Conservation (phyloP, 2,113 vertebrate species). For the Paraplagusia blochii region DNA sequence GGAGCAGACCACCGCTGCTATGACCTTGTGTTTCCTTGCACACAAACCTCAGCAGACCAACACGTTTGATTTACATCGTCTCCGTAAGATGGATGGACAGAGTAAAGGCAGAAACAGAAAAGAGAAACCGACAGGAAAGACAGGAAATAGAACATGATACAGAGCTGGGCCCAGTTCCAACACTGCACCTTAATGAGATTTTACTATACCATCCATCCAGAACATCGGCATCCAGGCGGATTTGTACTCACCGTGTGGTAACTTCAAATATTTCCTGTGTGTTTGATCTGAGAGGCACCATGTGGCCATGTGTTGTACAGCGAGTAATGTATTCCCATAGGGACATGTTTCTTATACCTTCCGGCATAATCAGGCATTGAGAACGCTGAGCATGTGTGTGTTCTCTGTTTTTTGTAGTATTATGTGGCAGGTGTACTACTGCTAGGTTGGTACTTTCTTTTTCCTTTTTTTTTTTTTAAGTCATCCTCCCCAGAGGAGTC, state of each 20-base stretch:
- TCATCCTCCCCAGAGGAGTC: slow-evolving; percentile 48
- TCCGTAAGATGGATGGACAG: slow-evolving; percentile 25
- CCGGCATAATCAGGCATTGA: slow-evolving; percentile 14
- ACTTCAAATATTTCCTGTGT: slow-evolving; percentile 26
- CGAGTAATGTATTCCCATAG: slow-evolving; percentile 52
- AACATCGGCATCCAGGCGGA: slow-evolving; percentile 20
- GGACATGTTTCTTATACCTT: slow-evolving; percentile 45
- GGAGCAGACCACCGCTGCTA: slow-evolving; percentile 28
- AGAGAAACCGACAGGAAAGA: slow-evolving; percentile 11
- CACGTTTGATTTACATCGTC: slow-evolving; percentile 37
- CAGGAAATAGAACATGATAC: slow-evolving; percentile 17
- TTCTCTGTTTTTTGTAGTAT: slow-evolving; percentile 54
- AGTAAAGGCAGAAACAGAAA: slow-evolving; percentile 3
- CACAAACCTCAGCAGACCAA: slow-evolving; percentile 41
- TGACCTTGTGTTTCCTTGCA: slow-evolving; percentile 55
- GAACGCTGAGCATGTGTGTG: slow-evolving; percentile 48
- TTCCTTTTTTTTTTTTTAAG: background rate
- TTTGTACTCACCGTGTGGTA: slow-evolving; percentile 30
- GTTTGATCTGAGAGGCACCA: slow-evolving; percentile 46
- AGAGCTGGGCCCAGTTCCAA: slow-evolving; percentile 18
- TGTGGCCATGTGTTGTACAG: slow-evolving; percentile 30
- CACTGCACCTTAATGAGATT: slow-evolving; percentile 42
- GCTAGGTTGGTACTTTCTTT: slow-evolving; percentile 41
- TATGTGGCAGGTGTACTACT: slow-evolving; percentile 55
- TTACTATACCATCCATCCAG: slow-evolving; percentile 42